Evolutionary conservation across 1,140 invertebrate genomes (phyloP).

Genomic region (Pachypsylla venusta): DNA sequence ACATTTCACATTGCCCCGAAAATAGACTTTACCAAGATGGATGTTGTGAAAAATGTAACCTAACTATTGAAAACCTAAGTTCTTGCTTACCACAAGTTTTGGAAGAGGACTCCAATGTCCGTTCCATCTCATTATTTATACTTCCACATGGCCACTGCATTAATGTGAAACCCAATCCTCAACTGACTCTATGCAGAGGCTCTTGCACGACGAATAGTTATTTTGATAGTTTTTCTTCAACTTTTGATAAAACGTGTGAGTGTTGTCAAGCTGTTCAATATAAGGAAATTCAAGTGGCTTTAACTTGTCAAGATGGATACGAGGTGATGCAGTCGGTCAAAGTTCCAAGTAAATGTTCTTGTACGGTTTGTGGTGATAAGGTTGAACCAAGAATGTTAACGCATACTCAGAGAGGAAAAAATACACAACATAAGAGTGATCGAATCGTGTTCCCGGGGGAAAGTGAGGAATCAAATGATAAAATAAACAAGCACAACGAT

Average conservation of each 20-base stretch:
- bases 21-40: constrained; percentile 40
- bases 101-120: constrained; percentile 36
- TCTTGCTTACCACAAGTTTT: constrained; percentile 38
- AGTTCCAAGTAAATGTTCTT: constrained; percentile 37
- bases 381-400: too few species aligned
- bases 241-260: constrained; percentile 37
- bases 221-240: constrained; percentile 41
- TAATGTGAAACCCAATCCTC: constrained; percentile 39
- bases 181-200: constrained; percentile 48
- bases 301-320: constrained; percentile 39
- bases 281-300: constrained; percentile 30
- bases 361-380: constrained; percentile 32
- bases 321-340: constrained; percentile 33
- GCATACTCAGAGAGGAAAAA: too few species aligned
- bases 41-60: constrained; percentile 49
- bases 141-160: constrained; percentile 39
- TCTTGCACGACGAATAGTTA: constrained; percentile 44
- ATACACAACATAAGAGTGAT: too few species aligned
- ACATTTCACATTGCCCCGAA: constrained; percentile 39
- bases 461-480: too few species aligned
- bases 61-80: constrained; percentile 31
- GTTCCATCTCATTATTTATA: constrained; percentile 34
- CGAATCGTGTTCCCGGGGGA: too few species aligned
- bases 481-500: too few species aligned
- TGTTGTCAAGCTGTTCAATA: constrained; percentile 41